Conservation (phyloP, 2,797 vertebrate genomes). For the Hydrolagus colliei region DNA sequence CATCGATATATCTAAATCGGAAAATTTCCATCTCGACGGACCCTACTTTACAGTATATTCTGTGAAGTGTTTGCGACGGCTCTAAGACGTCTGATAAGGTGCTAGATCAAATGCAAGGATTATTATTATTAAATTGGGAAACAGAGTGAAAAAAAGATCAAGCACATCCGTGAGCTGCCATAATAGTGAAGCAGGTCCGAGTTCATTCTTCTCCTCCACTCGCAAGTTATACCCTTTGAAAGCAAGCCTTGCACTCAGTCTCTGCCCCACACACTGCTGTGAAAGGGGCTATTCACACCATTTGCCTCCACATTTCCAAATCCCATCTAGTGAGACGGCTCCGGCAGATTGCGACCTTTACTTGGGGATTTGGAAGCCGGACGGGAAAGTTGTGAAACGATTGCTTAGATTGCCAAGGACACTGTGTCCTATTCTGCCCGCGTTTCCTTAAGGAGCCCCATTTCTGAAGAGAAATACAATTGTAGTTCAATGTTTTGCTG, state of each 20-base stretch:
- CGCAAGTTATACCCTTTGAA: background rate
- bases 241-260: background rate
- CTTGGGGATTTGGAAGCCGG: background rate
- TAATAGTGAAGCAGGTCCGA: no score
- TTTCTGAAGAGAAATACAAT: slow-evolving; percentile 3
- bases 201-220: background rate
- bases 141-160: no score
- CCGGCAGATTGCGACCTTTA: background rate
- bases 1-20: no score
- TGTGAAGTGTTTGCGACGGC: no score
- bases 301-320: slow-evolving; percentile 24
- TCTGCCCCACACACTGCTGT: background rate
- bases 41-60: no score
- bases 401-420: slow-evolving; percentile 3
- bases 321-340: background rate
- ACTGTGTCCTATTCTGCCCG: background rate
- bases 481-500: no score
- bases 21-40: no score
- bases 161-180: no score
- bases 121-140: no score
- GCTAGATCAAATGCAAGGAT: no score
- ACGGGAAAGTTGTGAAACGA: background rate
- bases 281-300: background rate
- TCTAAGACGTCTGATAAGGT: no score
- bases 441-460: background rate